phyloP scores from a whole-genome alignment of 2,888 invertebrate species.

The Acanthosoma haemorrhoidale region DNA sequence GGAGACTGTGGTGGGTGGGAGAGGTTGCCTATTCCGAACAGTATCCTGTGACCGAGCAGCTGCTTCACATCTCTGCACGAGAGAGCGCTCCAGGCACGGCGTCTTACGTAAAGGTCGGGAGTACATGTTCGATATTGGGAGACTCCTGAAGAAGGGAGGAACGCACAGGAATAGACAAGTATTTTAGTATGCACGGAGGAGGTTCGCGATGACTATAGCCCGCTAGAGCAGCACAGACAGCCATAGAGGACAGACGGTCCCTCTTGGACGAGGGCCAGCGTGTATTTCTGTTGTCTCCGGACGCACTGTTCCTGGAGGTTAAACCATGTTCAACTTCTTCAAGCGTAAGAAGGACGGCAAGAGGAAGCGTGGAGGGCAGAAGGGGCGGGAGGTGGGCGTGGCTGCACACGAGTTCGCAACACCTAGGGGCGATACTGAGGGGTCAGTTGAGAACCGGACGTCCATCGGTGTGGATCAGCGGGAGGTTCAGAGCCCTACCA shows the following conservation, averaged over 20 bases:
- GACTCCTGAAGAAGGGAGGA: not conserved
- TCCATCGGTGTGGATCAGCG: not conserved
- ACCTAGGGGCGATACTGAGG: not conserved
- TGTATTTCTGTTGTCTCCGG: constrained; percentile 5
- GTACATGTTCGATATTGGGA: not conserved
- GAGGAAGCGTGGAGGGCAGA: constrained; percentile 12
- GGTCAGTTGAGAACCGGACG: not conserved
- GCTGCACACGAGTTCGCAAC: not conserved
- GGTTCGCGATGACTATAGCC: constrained; percentile 1
- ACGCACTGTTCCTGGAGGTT: not conserved
- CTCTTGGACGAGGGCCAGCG: constrained; percentile 15
- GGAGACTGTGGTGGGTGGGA: constrained; percentile 13
- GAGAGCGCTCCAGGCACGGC: not conserved
- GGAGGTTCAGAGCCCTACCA: not conserved
- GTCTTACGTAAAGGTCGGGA: not conserved
- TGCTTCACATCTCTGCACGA: not conserved
- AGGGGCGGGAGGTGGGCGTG: constrained; percentile 12
- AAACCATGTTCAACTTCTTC: constrained; percentile 24
- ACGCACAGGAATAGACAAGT: not conserved
- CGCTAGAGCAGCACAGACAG: not conserved
- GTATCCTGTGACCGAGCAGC: not conserved
- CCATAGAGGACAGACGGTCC: not conserved
- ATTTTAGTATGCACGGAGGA: constrained; percentile 11
- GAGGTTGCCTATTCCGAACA: not conserved
- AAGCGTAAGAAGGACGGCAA: constrained; percentile 17